Evolutionary conservation across 2,797 vertebrate genomes (phyloP).

Genomic region (Acridotheres tristis): DNA sequence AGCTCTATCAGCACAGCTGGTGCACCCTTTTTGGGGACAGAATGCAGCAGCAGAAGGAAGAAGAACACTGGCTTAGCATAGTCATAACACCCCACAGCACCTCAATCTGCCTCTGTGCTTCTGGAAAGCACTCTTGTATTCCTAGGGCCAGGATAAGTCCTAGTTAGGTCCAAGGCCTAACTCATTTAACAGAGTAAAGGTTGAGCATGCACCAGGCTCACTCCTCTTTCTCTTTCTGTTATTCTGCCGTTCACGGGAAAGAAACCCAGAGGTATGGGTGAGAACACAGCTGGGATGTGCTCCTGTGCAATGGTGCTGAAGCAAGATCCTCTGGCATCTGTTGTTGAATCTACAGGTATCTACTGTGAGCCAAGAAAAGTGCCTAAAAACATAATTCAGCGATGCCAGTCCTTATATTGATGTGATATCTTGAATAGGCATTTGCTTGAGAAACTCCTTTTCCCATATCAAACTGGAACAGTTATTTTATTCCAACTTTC

Average conservation of each 20-base stretch:
- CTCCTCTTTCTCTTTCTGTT: not conserved
- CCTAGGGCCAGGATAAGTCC: not conserved
- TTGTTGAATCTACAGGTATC: not conserved
- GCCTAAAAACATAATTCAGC: not conserved
- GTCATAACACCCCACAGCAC: accelerated
- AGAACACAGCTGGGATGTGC: not conserved
- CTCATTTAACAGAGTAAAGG: not conserved
- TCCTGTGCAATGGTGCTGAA: accelerated
- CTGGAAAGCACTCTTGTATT: not conserved
- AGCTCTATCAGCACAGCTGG: not conserved
- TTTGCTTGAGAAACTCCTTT: not conserved
- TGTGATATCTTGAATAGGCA: not conserved
- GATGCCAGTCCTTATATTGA: not conserved
- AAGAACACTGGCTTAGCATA: not conserved
- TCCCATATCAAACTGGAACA: not conserved
- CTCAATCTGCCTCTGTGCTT: not conserved
- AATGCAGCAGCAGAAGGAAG: not conserved
- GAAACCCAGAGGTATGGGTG: not conserved
- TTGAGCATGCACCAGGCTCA: not conserved
- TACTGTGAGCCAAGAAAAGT: not conserved
- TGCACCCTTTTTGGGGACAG: not conserved
- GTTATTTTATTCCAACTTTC: not conserved
- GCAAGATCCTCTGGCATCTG: not conserved
- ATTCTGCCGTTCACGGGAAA: not conserved
- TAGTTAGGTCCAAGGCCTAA: not conserved